Percentiles rank a stretch among this genome's conserved stretches.
phyloP scores from a whole-genome alignment of 2,888 invertebrate species.

The Eupithecia centaureata region DNA sequence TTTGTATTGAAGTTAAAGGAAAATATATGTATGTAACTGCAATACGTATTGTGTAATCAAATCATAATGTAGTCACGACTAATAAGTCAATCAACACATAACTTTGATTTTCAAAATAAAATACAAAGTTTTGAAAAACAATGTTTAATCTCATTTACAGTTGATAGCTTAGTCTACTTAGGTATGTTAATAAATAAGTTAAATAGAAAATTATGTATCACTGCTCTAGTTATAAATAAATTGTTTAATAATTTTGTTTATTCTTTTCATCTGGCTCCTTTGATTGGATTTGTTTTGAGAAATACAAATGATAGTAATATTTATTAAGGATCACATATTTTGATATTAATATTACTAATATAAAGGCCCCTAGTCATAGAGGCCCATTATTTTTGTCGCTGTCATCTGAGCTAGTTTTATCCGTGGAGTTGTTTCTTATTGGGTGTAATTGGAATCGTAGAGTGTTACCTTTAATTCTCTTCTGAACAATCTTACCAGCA shows the following conservation, averaged over 20 bases:
- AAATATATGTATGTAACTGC: conserved; percentile 21
- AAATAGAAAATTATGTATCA: conserved; percentile 19
- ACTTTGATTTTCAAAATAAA: conserved; percentile 50
- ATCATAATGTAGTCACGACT: conserved; percentile 60
- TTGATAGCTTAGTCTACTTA: conserved; percentile 26
- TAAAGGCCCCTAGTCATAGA: conserved; percentile 70
- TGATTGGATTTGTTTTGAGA: conserved; percentile 36
- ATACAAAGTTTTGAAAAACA: conserved; percentile 38
- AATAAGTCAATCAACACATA: conserved; percentile 63
- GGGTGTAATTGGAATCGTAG: conserved; percentile 87
- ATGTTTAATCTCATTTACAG: conserved; percentile 39
- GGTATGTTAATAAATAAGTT: conserved; percentile 31
- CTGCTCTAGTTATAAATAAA: conserved; percentile 24
- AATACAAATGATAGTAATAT: conserved; percentile 49
- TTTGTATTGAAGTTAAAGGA: conserved; percentile 42
- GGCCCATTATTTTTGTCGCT: conserved; percentile 57
- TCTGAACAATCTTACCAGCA: conserved; percentile 85
- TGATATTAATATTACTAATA: conserved; percentile 57
- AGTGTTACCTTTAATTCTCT: conserved; percentile 84
- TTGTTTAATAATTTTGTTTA: conserved; percentile 21
- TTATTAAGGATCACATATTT: conserved; percentile 67
- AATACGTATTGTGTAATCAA: conserved; percentile 26
- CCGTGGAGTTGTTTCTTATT: conserved; percentile 52
- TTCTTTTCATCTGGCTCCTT: conserved; percentile 2
- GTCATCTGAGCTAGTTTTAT: conserved; percentile 35